Evolutionary conservation across 2,113 vertebrate species (phyloP).

Genomic region (Myrmophylax atrothorax): DNA sequence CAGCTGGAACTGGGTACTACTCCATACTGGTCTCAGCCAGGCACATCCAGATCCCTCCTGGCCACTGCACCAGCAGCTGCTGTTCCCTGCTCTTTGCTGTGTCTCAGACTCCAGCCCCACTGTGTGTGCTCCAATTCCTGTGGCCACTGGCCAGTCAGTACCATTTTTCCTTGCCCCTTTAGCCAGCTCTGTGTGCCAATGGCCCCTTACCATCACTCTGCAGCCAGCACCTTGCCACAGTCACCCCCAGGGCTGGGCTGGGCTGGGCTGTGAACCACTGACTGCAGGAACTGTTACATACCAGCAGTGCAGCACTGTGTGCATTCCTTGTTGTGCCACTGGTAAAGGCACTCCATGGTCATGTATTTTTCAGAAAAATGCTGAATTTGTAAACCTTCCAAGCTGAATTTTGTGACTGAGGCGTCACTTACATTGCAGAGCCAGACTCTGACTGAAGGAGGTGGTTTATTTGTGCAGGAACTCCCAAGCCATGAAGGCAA

Average conservation of each 20-base stretch:
- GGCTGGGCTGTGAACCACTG: background rate
- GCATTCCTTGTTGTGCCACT: background rate
- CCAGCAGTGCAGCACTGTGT: no score
- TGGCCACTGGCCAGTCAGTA: fast-evolving
- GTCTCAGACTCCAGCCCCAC: background rate
- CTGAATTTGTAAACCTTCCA: background rate
- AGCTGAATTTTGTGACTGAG: background rate
- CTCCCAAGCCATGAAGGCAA: no score
- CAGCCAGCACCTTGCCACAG: background rate
- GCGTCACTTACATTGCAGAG: fast-evolving
- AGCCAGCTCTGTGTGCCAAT: background rate
- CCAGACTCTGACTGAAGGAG: background rate
- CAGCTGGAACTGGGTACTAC: fast-evolving
- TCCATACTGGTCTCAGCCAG: fast-evolving
- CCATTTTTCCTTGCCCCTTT: background rate
- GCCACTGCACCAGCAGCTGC: fast-evolving
- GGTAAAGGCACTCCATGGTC: background rate
- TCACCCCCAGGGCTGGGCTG: background rate
- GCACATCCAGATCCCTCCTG: background rate
- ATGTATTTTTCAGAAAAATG: background rate
- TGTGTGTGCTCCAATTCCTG: background rate
- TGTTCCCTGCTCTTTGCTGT: background rate
- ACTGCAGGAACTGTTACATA: background rate
- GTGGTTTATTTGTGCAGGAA: background rate
- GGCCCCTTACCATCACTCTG: background rate